Evolutionary conservation across 2,888 invertebrate species (phyloP).

Genomic region (Ochropleura plecta): DNA sequence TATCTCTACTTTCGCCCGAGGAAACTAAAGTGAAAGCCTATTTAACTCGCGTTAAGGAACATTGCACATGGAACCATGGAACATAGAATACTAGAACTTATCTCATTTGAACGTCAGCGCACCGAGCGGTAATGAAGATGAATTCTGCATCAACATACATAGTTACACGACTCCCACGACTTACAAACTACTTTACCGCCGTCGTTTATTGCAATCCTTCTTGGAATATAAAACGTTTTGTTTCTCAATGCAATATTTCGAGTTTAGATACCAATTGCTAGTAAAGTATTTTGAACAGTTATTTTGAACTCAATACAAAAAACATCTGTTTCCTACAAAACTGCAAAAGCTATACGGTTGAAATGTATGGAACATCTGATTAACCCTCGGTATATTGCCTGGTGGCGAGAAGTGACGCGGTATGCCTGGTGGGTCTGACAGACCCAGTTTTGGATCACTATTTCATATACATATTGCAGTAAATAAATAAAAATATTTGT

Average conservation of each 20-base stretch:
- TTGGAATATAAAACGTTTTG: constrained; percentile 30
- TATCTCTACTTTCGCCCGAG: constrained; percentile 67
- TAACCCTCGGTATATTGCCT: no score
- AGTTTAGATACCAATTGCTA: not conserved
- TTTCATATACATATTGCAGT: no score
- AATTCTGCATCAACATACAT: constrained; percentile 51
- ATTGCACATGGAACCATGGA: constrained; percentile 37
- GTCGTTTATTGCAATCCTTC: constrained; percentile 53
- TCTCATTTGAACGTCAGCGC: constrained; percentile 58
- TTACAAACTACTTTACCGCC: constrained; percentile 44
- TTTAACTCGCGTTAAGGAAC: constrained; percentile 61
- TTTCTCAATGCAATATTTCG: constrained; percentile 2
- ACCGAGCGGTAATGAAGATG: constrained; percentile 58
- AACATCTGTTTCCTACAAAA: no score
- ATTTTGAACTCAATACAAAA: no score
- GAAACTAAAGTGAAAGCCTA: constrained; percentile 71
- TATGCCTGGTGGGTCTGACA: no score
- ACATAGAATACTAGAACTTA: constrained; percentile 41
- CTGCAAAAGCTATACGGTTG: no score
- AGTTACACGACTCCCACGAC: constrained; percentile 57
- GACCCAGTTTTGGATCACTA: no score
- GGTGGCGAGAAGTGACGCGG: no score
- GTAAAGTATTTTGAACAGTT: not conserved
- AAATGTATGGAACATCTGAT: no score
- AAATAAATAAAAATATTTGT: no score